Evolutionary conservation across 2,888 invertebrate genomes (phyloP).

Genomic region (Autographa pulchrina): DNA sequence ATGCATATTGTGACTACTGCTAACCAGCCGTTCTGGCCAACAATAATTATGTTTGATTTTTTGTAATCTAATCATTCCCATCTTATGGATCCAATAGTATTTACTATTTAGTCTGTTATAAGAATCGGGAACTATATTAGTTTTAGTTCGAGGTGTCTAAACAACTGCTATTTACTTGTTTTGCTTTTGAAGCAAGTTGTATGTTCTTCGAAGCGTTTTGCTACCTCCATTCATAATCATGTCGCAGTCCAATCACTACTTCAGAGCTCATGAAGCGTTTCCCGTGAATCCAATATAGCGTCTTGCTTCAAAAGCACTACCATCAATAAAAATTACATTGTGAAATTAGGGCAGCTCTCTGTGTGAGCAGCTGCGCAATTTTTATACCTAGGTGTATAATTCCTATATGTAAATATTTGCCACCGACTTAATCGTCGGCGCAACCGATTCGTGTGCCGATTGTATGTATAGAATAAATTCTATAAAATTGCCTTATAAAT

Average conservation of each 20-base stretch:
- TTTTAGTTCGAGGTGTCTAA: slow-evolving; percentile 22
- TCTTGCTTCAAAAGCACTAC: slow-evolving; percentile 17
- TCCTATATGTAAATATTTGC: slow-evolving; percentile 60
- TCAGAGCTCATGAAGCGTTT: slow-evolving; percentile 38
- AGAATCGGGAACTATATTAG: neutral
- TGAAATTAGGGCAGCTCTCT: slow-evolving; percentile 29
- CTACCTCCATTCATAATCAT: slow-evolving; percentile 26
- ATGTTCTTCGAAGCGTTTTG: slow-evolving; percentile 27
- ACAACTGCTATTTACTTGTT: slow-evolving; percentile 46
- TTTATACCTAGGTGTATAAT: slow-evolving; percentile 60
- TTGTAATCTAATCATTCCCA: neutral
- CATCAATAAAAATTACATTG: slow-evolving; percentile 30
- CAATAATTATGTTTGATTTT: neutral
- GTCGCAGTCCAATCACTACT: slow-evolving; percentile 16
- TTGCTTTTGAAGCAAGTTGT: slow-evolving; percentile 45
- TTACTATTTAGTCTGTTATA: neutral
- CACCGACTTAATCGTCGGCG: slow-evolving; percentile 50
- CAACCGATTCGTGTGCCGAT: slow-evolving; percentile 53
- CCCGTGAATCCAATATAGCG: neutral
- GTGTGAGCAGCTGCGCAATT: slow-evolving; percentile 64
- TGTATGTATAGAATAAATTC: slow-evolving; percentile 68
- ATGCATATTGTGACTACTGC: slow-evolving; percentile 17
- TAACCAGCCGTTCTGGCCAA: slow-evolving; percentile 1
- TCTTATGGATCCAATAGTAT: slow-evolving; percentile 1
- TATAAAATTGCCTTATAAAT: slow-evolving; percentile 79